phyloP scores from a whole-genome alignment of 2,888 invertebrate species.

The Caenorhabditis virilis region DNA sequence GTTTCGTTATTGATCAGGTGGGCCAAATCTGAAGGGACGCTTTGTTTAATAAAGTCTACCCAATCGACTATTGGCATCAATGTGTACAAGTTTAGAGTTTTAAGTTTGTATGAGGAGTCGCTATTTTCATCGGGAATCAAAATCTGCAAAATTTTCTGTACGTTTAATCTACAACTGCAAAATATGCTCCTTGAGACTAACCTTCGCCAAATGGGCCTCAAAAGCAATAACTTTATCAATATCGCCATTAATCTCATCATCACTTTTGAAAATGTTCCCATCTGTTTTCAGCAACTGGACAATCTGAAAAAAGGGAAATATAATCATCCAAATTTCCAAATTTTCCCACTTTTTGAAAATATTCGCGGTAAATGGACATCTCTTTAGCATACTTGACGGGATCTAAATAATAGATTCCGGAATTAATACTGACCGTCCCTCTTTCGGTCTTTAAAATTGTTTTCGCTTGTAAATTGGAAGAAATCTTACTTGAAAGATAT shows the following conservation, averaged over 20 bases:
- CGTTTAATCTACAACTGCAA: no score
- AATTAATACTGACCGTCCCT: slow-evolving; percentile 65
- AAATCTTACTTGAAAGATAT: slow-evolving; percentile 44
- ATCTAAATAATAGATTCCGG: slow-evolving; percentile 66
- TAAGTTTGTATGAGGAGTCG: slow-evolving; percentile 59
- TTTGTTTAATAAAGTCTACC: slow-evolving; percentile 59
- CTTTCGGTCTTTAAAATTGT: no score
- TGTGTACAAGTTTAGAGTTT: slow-evolving; percentile 49
- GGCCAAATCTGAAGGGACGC: slow-evolving; percentile 63
- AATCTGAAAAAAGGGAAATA: slow-evolving; percentile 43
- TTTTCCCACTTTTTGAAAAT: slow-evolving; percentile 46
- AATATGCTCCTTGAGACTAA: no score
- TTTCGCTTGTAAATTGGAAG: no score
- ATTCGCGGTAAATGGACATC: slow-evolving; percentile 62
- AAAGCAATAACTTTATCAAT: slow-evolving; percentile 50
- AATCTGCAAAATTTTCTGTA: slow-evolving; percentile 34
- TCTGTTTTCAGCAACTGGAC: slow-evolving; percentile 38
- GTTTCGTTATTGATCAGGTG: slow-evolving; percentile 67
- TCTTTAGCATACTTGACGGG: slow-evolving; percentile 64
- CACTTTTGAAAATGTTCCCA: slow-evolving; percentile 28
- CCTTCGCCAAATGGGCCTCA: slow-evolving; percentile 51
- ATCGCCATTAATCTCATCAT: slow-evolving; percentile 29
- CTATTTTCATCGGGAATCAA: slow-evolving; percentile 53
- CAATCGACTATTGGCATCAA: slow-evolving; percentile 63
- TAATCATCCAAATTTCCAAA: not conserved